Conservation (phyloP, 1,140 invertebrate species). For the Lucilia sericata region DNA sequence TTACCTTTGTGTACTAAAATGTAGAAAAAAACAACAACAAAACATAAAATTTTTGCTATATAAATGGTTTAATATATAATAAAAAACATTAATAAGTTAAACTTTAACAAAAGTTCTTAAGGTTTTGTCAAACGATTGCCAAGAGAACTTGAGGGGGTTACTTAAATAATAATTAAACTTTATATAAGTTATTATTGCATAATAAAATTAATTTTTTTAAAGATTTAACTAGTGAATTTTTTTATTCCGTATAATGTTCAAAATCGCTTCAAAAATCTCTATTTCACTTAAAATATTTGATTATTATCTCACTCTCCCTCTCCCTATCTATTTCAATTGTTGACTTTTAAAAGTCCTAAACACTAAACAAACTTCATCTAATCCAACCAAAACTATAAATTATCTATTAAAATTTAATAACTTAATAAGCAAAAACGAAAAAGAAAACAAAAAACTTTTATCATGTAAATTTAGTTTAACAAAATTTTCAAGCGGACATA, state of each 20-base stretch:
- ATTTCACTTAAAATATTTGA: too few species aligned
- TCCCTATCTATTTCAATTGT: background rate
- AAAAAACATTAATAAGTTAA: background rate
- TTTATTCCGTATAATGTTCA: too few species aligned
- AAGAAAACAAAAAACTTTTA: background rate
- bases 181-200: too few species aligned
- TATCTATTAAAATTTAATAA: slow-evolving; percentile 8
- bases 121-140: too few species aligned
- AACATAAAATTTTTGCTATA: background rate
- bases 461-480: background rate
- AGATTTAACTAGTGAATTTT: too few species aligned
- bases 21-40: background rate
- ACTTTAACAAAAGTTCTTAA: background rate
- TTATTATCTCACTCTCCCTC: too few species aligned
- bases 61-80: slow-evolving; percentile 12
- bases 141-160: too few species aligned
- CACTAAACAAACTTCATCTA: background rate
- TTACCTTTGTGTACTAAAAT: background rate
- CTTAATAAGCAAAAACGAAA: background rate
- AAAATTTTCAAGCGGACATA: background rate
- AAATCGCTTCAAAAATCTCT: too few species aligned
- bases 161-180: too few species aligned
- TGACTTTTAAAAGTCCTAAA: background rate
- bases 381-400: background rate
- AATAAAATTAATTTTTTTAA: too few species aligned